A percentile compares a stretch with the other conserved stretches of the same genome.
Evolutionary conservation across 2,797 vertebrate species (phyloP).

Genomic region (Adrianichthys oophorus): DNA sequence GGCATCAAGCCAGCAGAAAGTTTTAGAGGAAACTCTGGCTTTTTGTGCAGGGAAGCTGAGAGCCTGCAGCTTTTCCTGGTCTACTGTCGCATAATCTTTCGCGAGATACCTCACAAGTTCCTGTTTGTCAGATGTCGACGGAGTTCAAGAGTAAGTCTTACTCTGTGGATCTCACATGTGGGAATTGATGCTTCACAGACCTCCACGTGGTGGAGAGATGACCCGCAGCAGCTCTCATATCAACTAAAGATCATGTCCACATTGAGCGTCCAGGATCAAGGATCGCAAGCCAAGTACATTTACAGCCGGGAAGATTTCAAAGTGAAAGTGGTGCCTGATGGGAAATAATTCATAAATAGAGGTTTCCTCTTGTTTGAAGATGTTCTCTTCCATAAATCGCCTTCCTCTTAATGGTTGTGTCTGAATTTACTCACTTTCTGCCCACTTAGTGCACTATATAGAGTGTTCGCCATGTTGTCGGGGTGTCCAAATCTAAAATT

Average conservation of each 20-base stretch:
- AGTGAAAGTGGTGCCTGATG: neutral
- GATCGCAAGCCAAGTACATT: neutral
- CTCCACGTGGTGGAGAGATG: neutral
- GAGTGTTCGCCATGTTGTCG: too few species aligned
- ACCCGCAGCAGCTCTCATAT: neutral
- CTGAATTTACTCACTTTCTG: too few species aligned
- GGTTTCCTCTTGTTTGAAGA: neutral
- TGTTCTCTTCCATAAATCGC: neutral
- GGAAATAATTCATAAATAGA: neutral
- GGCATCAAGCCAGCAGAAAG: too few species aligned
- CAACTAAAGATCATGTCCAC: neutral
- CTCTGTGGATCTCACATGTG: neutral
- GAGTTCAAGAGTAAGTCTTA: neutral
- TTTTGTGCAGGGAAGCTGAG: too few species aligned
- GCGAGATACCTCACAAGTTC: too few species aligned
- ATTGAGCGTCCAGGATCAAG: neutral
- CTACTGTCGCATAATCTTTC: too few species aligned
- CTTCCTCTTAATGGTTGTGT: neutral
- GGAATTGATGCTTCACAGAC: neutral
- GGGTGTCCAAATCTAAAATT: too few species aligned
- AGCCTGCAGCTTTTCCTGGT: too few species aligned
- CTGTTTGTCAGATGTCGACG: too few species aligned
- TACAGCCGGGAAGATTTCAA: neutral
- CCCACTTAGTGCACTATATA: too few species aligned
- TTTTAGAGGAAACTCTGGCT: too few species aligned